Evolutionary conservation across 2,113 vertebrate species (phyloP).

Genomic region (Triplophysa tibetana): DNA sequence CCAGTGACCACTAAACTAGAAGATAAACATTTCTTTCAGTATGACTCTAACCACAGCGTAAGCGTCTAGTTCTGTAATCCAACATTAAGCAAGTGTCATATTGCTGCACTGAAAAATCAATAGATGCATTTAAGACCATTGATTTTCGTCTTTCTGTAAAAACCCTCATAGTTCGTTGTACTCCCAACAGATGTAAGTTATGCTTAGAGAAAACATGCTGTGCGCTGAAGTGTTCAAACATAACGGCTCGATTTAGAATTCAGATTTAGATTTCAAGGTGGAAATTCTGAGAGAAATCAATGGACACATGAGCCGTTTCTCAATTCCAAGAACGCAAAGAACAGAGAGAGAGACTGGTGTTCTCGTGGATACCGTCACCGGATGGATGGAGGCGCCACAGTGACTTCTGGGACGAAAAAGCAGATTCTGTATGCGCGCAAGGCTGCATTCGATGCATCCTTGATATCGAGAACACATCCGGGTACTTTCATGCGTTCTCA

Average conservation of each 20-base stretch:
- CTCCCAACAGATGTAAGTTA: not conserved
- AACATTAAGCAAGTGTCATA: conserved; percentile 19
- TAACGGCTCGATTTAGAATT: not conserved
- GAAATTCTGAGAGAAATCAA: no score
- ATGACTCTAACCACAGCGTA: not conserved
- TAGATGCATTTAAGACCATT: conserved; percentile 22
- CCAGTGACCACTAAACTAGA: not conserved
- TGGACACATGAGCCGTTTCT: no score
- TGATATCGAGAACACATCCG: no score
- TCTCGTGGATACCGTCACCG: no score
- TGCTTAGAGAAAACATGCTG: not conserved
- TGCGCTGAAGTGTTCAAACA: not conserved
- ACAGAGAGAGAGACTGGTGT: no score
- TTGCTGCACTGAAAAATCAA: conserved; percentile 22
- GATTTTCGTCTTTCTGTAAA: not conserved
- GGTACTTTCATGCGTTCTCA: no score
- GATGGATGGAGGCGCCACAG: no score
- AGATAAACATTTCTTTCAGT: conserved; percentile 11
- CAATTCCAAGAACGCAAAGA: no score
- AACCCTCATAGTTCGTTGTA: not conserved
- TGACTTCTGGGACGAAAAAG: no score
- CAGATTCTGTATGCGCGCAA: no score
- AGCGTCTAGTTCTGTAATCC: not conserved
- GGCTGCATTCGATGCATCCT: no score
- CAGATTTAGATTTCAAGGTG: no score